Evolutionary conservation across 1,140 invertebrate species (phyloP).

Genomic region (Diprion similis): DNA sequence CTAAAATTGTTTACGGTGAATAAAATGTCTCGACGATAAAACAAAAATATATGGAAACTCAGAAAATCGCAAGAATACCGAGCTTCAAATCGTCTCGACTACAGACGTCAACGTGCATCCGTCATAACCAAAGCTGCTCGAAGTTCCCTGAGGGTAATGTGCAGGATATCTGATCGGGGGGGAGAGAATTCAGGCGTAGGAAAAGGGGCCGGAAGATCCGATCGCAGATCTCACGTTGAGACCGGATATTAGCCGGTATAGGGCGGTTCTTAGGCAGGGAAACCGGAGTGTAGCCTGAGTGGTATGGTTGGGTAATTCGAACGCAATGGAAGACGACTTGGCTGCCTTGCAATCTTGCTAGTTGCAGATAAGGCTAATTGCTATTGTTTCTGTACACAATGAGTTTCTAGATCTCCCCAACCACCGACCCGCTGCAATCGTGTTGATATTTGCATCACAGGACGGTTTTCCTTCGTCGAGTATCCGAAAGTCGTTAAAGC

Average conservation of each 20-base stretch:
- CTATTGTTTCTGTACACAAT: slow-evolving; percentile 50
- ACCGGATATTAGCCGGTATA: slow-evolving; percentile 37
- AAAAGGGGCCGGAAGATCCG: slow-evolving; percentile 31
- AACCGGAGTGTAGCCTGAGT: not conserved
- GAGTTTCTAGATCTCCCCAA: slow-evolving; percentile 31
- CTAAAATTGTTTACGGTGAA: no score
- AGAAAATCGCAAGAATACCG: no score
- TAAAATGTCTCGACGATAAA: no score
- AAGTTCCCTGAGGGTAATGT: not conserved
- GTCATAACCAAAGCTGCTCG: not conserved
- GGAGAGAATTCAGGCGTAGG: slow-evolving; percentile 29
- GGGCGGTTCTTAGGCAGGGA: slow-evolving; percentile 17
- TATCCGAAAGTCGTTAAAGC: no score
- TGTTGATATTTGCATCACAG: no score
- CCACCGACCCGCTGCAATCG: no score
- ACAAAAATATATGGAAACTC: no score
- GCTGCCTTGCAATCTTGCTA: slow-evolving; percentile 43
- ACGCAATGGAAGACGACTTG: not conserved
- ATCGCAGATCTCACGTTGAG: slow-evolving; percentile 40
- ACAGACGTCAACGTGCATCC: not conserved
- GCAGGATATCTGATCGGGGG: slow-evolving; percentile 9
- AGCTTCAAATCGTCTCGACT: no score
- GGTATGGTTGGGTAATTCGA: not conserved
- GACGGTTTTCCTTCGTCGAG: no score
- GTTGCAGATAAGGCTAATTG: slow-evolving; percentile 54